Evolutionary conservation across 1,140 invertebrate genomes (phyloP).

Genomic region (Tribolium madens): DNA sequence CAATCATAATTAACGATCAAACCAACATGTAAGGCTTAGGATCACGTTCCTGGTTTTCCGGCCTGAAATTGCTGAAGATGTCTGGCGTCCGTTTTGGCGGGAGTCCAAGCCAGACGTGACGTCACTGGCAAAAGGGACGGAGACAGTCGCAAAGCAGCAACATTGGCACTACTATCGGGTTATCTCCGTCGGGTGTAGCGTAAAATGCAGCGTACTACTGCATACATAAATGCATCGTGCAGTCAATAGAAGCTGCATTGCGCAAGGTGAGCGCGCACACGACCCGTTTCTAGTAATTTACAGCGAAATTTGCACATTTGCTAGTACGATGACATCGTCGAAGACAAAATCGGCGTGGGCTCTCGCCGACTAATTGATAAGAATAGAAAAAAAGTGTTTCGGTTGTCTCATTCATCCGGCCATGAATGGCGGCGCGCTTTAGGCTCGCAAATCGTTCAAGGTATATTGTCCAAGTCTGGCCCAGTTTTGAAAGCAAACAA

Average conservation of each 20-base stretch:
- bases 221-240: constrained; percentile 49
- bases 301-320: constrained; percentile 15
- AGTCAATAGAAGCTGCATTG: constrained; percentile 47
- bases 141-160: constrained; percentile 9
- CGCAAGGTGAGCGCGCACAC: constrained; percentile 46
- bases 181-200: constrained; percentile 43
- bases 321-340: constrained; percentile 16
- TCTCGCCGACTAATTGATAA: too few relatives aligned
- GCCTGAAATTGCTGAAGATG: not conserved
- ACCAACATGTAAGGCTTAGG: not conserved
- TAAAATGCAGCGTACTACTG: constrained; percentile 55
- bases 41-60: not conserved
- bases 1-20: not conserved
- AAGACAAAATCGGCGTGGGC: constrained; percentile 14
- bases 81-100: constrained; percentile 43
- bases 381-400: too few relatives aligned
- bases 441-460: too few relatives aligned
- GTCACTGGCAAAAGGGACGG: constrained; percentile 44
- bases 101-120: constrained; percentile 51
- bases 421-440: not conserved
- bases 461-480: not conserved
- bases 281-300: constrained; percentile 33
- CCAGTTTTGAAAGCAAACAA: constrained; percentile 25
- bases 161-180: constrained; percentile 22
- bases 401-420: not conserved